Conservation (phyloP, 2,888 invertebrate genomes). For the Kuschelorhynchus macadamiae region DNA sequence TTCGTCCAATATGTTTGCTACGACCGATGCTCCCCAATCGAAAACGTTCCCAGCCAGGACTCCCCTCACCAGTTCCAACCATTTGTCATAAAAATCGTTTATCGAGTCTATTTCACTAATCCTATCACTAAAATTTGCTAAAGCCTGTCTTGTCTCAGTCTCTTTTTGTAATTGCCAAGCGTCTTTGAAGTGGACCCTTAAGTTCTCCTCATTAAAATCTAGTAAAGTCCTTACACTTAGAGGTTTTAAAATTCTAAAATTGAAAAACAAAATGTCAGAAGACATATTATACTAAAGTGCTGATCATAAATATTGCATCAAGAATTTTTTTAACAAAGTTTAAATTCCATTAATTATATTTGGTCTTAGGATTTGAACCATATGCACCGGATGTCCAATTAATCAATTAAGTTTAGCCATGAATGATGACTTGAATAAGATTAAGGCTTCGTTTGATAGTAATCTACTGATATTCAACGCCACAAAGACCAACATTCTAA, state of each 20-base stretch:
- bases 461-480: no score
- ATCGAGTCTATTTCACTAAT: constrained; percentile 81
- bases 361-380: no score
- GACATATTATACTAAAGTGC: no score
- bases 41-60: constrained; percentile 93
- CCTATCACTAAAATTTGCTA: constrained; percentile 78
- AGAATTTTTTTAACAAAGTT: no score
- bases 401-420: no score
- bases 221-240: constrained; percentile 91
- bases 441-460: no score
- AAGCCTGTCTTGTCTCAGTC: constrained; percentile 86
- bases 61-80: constrained; percentile 78
- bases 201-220: constrained; percentile 92
- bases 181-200: constrained; percentile 93
- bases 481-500: no score
- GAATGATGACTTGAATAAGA: no score
- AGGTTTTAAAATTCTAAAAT: constrained; percentile 72
- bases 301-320: no score
- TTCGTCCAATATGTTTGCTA: constrained; percentile 85
- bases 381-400: no score
- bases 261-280: background rate
- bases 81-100: constrained; percentile 72
- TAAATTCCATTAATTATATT: no score
- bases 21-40: constrained; percentile 97
- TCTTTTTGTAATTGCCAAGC: constrained; percentile 89